A percentile compares a stretch with the other conserved stretches of the same genome.
Conservation (phyloP, 1,140 invertebrate genomes). For the Drosophila melanica region DNA sequence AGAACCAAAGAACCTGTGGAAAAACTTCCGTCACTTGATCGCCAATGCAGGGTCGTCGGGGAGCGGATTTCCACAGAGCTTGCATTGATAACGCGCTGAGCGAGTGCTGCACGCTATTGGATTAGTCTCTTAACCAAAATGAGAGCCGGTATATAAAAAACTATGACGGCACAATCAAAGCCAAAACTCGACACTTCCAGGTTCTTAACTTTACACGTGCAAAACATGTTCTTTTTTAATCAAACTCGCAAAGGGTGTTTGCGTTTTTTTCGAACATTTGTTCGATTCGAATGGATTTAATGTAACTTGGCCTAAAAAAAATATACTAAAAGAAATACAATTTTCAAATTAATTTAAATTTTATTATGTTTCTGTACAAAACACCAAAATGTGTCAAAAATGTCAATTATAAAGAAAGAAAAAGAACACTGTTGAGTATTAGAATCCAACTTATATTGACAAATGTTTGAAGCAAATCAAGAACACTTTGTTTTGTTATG, state of each 20-base stretch:
- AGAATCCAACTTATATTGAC: neutral
- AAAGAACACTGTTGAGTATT: too few relatives aligned
- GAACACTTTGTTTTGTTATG: constrained; percentile 7
- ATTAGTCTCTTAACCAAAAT: constrained; percentile 16
- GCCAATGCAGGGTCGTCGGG: constrained; percentile 19
- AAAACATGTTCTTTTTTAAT: neutral
- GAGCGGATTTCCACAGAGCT: constrained; percentile 1
- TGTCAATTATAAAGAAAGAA: too few relatives aligned
- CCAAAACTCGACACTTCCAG: neutral
- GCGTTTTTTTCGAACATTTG: neutral
- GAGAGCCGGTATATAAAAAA: constrained; percentile 13
- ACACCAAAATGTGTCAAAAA: too few relatives aligned
- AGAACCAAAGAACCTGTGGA: constrained; percentile 5
- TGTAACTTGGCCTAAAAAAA: too few relatives aligned
- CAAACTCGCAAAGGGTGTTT: too few relatives aligned
- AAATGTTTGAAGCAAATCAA: neutral
- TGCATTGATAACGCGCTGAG: constrained; percentile 58
- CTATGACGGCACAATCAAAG: neutral
- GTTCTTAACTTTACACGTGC: constrained; percentile 1
- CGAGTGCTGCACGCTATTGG: constrained; percentile 15
- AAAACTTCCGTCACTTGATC: constrained; percentile 67
- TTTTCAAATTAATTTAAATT: too few relatives aligned
- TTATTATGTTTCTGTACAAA: too few relatives aligned
- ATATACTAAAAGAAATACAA: too few relatives aligned
- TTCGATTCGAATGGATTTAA: too few relatives aligned